phyloP scores from a whole-genome alignment of 2,113 vertebrate species.

The Falco punctatus region DNA sequence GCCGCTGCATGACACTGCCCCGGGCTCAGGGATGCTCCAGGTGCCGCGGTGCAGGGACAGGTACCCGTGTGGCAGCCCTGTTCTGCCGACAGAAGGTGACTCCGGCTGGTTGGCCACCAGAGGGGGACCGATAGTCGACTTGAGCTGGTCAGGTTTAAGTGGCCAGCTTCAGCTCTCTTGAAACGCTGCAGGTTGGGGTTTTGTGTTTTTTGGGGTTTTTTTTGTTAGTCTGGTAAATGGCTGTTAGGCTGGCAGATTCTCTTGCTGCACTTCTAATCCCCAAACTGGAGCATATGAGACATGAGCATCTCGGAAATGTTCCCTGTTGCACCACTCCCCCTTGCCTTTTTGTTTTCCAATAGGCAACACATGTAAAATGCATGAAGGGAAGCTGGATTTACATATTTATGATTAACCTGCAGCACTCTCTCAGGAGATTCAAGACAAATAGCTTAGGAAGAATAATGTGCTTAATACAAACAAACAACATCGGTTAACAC shows the following conservation, averaged over 20 bases:
- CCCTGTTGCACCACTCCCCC: background rate
- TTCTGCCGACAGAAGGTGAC: background rate
- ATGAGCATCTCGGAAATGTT: background rate
- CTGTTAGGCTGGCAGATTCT: background rate
- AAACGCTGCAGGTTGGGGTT: background rate
- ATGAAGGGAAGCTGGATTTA: background rate
- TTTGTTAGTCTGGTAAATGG: background rate
- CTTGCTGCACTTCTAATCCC: background rate
- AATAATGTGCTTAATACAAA: background rate
- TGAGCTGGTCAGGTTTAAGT: background rate
- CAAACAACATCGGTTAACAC: background rate
- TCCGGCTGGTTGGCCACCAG: slow-evolving; percentile 29
- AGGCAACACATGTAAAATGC: background rate
- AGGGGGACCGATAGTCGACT: slow-evolving; percentile 28
- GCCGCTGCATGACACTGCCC: background rate
- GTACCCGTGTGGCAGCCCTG: accelerated
- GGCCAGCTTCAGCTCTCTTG: background rate
- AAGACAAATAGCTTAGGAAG: slow-evolving; percentile 1
- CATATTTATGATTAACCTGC: background rate
- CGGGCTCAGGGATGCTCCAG: background rate
- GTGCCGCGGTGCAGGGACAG: background rate
- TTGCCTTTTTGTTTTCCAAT: background rate
- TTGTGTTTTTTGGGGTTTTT: accelerated
- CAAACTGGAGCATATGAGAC: background rate
- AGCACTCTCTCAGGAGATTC: background rate